phyloP scores from a whole-genome alignment of 2,113 vertebrate genomes.

The Butorides virescens region DNA sequence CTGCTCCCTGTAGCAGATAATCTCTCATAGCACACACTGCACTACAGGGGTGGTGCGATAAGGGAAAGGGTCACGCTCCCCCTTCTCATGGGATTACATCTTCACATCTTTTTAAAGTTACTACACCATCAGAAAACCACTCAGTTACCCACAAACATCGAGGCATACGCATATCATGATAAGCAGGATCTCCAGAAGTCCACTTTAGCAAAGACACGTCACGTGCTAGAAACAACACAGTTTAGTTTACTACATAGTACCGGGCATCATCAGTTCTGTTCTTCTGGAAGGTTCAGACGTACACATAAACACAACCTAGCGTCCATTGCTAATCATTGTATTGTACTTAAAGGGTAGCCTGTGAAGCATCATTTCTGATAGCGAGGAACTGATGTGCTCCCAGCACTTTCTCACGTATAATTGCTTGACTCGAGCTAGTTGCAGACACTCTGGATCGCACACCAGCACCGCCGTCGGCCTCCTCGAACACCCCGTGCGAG shows the following conservation, averaged over 20 bases:
- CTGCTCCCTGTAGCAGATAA: accelerated
- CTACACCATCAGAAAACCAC: background rate
- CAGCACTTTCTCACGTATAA: accelerated
- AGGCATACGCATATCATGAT: accelerated
- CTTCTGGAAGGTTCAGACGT: accelerated
- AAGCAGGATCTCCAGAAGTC: background rate
- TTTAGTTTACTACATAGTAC: accelerated
- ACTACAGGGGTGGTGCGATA: accelerated
- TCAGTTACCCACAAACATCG: accelerated
- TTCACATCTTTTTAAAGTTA: background rate
- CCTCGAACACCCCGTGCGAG: accelerated
- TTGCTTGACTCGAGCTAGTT: accelerated
- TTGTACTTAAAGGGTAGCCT: accelerated
- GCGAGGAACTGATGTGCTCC: accelerated
- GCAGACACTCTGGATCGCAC: accelerated
- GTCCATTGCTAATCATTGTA: accelerated
- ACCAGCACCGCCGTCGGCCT: accelerated
- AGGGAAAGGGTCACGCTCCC: accelerated
- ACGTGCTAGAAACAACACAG: accelerated
- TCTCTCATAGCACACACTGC: background rate
- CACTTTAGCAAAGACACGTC: accelerated
- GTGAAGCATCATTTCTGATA: accelerated
- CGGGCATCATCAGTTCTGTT: accelerated
- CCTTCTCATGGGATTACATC: accelerated
- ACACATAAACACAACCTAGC: accelerated